Base-by-base conservation (phyloP, 2,888 invertebrate genomes). In the Eupeodes latifasciatus region DNA sequence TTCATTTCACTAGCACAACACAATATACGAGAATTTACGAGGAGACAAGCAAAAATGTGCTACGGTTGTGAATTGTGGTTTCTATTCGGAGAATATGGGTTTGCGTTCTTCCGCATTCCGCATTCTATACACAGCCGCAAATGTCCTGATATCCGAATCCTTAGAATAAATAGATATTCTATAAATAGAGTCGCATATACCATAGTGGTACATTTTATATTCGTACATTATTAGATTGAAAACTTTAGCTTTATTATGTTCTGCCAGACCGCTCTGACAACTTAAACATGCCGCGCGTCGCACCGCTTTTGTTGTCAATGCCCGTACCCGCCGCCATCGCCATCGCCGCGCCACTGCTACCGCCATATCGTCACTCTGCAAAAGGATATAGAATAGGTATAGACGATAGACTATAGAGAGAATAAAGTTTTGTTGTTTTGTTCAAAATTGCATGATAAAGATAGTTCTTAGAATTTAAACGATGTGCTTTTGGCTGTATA, bases 381-480 rank as follows among this genome's bases (percentile, higher is more conserved):
- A 27, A 19, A 27, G 27, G 27, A 27, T 27, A 27, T 27, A 27
- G 27, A 27, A 27, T 27, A 27, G 27, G 27, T 27, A 27, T 27
- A 27, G 27, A 27, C 27, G 3, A 27, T 27, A 77, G 80, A 75
- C 57, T 59, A 82, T 77, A 67, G 72, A 71, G 71, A 74, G 77
- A 81, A 87, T 81, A 77, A 87, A 77, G 51, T 84, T 84, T 84
- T 61, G 40, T 40, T 40, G 40, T 40, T 40, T 84, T 87, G 72
- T 80, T 84, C 80, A 88, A 81, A 84, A 85, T 88, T 88, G 88
- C 85, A 88, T 88, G 88, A 81, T 75, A 88, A 85, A 88, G 81
- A 75, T 81, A 88, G 78, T 81, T 85, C 77, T 88, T 59, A 81
- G 74, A 81, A 85, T 74, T 88, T 88, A 81, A 88, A 64, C 81